These are phyloP conservation scores for Nephrotoma appendiculata DNA, from an alignment of 2,888 invertebrate species.

Conservation along the genomic window DNA sequence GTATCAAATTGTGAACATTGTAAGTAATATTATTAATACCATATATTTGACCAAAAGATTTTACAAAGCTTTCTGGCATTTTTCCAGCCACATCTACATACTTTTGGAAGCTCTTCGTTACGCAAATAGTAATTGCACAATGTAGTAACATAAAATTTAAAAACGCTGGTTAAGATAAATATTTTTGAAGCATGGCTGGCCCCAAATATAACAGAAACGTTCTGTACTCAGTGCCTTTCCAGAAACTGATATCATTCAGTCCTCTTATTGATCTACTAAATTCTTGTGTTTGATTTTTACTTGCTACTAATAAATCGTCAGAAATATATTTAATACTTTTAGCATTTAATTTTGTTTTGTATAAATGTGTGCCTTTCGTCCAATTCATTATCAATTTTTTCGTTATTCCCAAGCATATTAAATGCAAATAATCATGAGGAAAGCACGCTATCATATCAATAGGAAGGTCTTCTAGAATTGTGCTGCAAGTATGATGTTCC, in stretches of 20 bases:
- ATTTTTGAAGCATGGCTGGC: not conserved
- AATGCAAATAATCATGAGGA: not conserved
- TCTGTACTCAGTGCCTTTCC: not conserved
- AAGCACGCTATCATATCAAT: not conserved
- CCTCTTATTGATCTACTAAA: not conserved
- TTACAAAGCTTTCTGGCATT: not conserved
- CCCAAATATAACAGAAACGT: not conserved
- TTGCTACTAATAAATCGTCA: not conserved
- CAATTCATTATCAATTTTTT: not conserved
- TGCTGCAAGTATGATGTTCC: not conserved
- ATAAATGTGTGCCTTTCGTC: not conserved
- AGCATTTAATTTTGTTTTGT: not conserved
- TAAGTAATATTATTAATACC: not conserved
- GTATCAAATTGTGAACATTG: not conserved
- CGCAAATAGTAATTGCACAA: not conserved
- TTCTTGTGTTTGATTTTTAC: not conserved
- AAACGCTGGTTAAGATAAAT: not conserved
- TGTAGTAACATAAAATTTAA: not conserved
- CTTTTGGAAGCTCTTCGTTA: not conserved
- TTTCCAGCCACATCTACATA: not conserved
- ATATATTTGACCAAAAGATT: not conserved
- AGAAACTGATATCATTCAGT: not conserved
- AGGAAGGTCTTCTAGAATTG: not conserved
- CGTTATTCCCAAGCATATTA: not conserved
- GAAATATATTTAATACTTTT: not conserved